These are phyloP conservation scores for Chondrosia reniformis DNA, from an alignment of 37 sponge, comb jelly and placozoan genomes.

Conservation along the genomic window DNA sequence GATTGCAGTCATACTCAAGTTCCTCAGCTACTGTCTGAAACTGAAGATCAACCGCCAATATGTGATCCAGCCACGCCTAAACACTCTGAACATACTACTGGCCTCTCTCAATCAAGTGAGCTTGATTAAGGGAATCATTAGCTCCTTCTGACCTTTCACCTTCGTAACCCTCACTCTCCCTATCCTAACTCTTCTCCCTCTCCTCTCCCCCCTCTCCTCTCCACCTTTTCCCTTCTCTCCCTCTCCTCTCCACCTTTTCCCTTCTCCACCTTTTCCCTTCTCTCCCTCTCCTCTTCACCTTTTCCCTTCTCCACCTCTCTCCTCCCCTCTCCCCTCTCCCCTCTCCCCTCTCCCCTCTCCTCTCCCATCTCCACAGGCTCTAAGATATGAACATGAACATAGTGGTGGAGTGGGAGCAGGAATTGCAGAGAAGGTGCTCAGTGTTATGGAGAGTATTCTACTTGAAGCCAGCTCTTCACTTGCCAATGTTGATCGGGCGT, in stretches of 20 bases:
- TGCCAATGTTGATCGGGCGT: constrained; percentile 37
- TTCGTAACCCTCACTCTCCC: no score
- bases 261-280: no score
- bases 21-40: constrained; percentile 75
- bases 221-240: no score
- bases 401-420: constrained; percentile 70
- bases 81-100: constrained; percentile 64
- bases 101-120: constrained; percentile 54
- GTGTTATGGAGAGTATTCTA: constrained; percentile 72
- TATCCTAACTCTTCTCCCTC: no score
- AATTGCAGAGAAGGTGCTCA: constrained; percentile 70
- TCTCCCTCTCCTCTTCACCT: no score
- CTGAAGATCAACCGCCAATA: constrained; percentile 78
- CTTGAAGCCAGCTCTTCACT: constrained; percentile 72
- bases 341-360: not conserved
- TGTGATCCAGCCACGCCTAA: constrained; percentile 59
- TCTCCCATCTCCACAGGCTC: constrained; percentile 35
- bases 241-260: no score
- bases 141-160: no score
- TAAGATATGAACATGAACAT: constrained; percentile 63
- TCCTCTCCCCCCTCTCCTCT: no score
- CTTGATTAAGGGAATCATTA: no score
- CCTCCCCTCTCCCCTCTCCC: not conserved
- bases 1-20: constrained; percentile 66
- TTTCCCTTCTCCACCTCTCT: no score